Evolutionary conservation across 2,113 vertebrate species (phyloP), one percentile per base, ranked within the genome.

Genomic region (Isichthys henryi): DNA sequence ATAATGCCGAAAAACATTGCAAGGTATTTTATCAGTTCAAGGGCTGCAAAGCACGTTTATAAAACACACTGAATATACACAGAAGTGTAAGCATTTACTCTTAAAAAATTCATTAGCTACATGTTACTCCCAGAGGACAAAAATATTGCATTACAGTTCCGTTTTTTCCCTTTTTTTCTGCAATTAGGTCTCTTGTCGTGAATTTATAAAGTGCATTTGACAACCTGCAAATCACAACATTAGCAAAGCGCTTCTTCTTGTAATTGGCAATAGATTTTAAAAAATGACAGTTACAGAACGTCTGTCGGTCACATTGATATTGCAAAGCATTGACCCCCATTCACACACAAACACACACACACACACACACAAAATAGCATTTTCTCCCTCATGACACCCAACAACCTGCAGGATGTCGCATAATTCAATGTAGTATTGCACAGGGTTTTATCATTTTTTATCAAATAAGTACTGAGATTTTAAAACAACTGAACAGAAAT

Each of bases 131-230:
- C 91, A 92, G 91, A 93, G 91, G 89, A 94, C 91, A 90, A 91
- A 90, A 90, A 91, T 95, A 95, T 96, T 96, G 94, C 95, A 94
- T 93, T 93, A 93, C 86, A 93, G 52, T 49, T 84, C 50, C 23
- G 35, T 70, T 80, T 80, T 77, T 17, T 35, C 11, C 3, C 13
- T 50, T 2, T 31, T 77, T 53, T 23, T 82, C 74, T 84, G 77
- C 66, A 52, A 88, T 35, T 48, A 70, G 46, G 35, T 89, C 46
- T 39, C 35, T 52, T 58, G 52, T 89, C 39, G 3, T 85, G 23
- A 83, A 89, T 46, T 89, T 84, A 89, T 89, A 85, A 84, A 89
- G 88, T 89, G 88, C 77, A 84, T 89, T 89, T 89, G 80, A 82
- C 80, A 89, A 89, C 88, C 53, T 45, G 43, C 39, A 83, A 89